Percentiles rank a stretch among this genome's conserved stretches.
Evolutionary conservation across 2,113 vertebrate genomes (phyloP).

Genomic region (Tachysurus vachellii): DNA sequence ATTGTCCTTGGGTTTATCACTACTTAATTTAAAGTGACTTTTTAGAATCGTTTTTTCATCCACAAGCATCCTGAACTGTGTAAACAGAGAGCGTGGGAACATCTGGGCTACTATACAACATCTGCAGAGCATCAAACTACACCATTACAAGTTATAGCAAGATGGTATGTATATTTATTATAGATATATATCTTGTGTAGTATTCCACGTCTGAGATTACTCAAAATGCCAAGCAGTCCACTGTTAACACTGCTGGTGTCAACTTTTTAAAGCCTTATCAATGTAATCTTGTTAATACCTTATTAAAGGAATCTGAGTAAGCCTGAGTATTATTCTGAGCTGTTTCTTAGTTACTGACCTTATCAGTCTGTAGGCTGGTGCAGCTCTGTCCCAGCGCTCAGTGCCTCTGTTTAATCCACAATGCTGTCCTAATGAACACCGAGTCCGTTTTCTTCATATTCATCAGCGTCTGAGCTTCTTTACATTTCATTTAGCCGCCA

Average conservation of each 20-base stretch:
- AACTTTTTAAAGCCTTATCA: not conserved
- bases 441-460: slow-evolving; percentile 7
- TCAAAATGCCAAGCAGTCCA: not conserved
- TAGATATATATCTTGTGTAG: not conserved
- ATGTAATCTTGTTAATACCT: not conserved
- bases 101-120: not conserved
- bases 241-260: not conserved
- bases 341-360: slow-evolving; percentile 2
- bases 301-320: not conserved
- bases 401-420: slow-evolving; percentile 30
- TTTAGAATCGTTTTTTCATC: not conserved
- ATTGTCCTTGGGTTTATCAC: not conserved
- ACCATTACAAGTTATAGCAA: not conserved
- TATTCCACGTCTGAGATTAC: not conserved
- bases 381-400: slow-evolving; percentile 18
- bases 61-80: not conserved
- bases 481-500: not conserved
- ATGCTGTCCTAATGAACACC: slow-evolving; percentile 21
- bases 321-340: not conserved
- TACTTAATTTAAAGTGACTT: not conserved
- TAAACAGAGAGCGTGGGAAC: slow-evolving; percentile 24
- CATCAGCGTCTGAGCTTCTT: not conserved
- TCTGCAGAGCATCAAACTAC: not conserved
- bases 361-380: not conserved
- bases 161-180: not conserved